phyloP scores from a whole-genome alignment of 2,888 invertebrate genomes.

The Sinhomidia bicolor region DNA sequence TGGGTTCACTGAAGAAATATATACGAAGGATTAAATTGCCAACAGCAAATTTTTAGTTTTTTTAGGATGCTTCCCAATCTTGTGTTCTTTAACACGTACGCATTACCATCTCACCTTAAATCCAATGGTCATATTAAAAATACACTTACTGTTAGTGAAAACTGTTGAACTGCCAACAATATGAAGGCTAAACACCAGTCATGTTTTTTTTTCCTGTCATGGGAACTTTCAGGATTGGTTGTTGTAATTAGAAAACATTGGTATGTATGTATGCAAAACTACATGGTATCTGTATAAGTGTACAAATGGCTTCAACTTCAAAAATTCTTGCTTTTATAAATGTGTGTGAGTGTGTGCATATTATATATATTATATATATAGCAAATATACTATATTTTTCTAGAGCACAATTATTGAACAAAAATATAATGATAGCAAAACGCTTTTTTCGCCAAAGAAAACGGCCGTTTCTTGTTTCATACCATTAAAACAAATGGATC shows the following conservation, averaged over 20 bases:
- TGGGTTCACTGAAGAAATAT: background rate
- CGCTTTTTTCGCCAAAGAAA: background rate
- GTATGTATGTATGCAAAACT: background rate
- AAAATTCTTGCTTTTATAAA: no score
- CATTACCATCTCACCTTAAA: background rate
- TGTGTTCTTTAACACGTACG: background rate
- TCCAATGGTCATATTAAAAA: background rate
- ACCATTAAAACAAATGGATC: slow-evolving; percentile 54
- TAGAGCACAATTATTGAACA: background rate
- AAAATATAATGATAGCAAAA: background rate
- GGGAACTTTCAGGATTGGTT: background rate
- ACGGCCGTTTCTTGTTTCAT: background rate
- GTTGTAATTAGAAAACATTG: background rate
- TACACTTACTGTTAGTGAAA: background rate
- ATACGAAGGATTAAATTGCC: background rate
- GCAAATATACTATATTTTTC: background rate
- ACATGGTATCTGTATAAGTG: background rate
- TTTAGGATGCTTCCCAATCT: background rate
- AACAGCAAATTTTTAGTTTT: background rate
- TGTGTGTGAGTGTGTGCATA: background rate
- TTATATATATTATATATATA: background rate
- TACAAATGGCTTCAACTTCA: background rate
- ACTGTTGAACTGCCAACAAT: background rate
- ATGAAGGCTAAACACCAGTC: background rate
- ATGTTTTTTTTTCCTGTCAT: background rate